phyloP scores from a whole-genome alignment of 2,888 invertebrate genomes.

The Hirtodrosophila cameraria region DNA sequence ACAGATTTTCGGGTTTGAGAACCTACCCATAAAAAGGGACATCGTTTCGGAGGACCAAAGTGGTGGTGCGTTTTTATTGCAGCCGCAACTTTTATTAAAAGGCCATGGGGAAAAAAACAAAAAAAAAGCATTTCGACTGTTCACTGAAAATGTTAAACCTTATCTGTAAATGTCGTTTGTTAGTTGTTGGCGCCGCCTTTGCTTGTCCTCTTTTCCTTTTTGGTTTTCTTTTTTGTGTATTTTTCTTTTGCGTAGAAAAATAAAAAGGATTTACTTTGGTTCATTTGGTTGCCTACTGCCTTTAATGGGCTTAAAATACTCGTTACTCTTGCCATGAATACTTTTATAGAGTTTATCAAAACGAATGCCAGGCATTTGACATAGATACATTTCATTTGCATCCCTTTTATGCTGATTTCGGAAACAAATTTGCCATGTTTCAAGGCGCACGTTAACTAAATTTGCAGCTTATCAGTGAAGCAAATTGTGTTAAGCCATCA shows the following conservation, averaged over 20 bases:
- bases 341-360: constrained; percentile 72
- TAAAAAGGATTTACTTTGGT: constrained; percentile 40
- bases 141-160: constrained; percentile 45
- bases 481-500: constrained; percentile 66
- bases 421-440: constrained; percentile 37
- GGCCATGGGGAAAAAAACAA: constrained; percentile 50
- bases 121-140: constrained; percentile 21
- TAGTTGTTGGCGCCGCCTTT: constrained; percentile 34
- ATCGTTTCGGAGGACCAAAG: constrained; percentile 4
- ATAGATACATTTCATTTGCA: constrained; percentile 76
- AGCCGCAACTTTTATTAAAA: constrained; percentile 75
- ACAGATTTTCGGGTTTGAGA: constrained; percentile 58
- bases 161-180: constrained; percentile 70
- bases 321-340: constrained; percentile 45
- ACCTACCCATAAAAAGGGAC: constrained; percentile 1
- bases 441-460: constrained; percentile 27
- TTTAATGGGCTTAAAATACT: constrained; percentile 71
- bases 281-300: constrained; percentile 30
- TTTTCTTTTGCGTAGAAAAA: constrained; percentile 2
- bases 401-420: constrained; percentile 65
- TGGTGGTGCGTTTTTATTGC: constrained; percentile 61
- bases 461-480: constrained; percentile 54
- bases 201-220: constrained; percentile 6
- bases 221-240: constrained; percentile 6
- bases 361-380: constrained; percentile 67